Evolutionary conservation across 2,797 vertebrate species (phyloP).

Genomic region (Sebastes melanostomus): DNA sequence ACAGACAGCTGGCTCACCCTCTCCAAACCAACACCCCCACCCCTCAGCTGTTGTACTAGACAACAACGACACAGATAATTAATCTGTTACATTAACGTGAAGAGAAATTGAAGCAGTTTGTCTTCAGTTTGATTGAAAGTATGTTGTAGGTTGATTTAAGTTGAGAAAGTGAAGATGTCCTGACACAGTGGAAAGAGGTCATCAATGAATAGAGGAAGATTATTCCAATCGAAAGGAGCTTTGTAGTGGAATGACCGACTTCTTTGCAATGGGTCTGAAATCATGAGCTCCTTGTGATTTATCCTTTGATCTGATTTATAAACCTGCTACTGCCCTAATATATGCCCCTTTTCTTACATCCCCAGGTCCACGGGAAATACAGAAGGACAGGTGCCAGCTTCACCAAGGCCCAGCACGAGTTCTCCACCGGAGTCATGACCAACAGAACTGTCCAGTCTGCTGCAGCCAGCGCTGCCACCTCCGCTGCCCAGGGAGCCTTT

Average conservation of each 20-base stretch:
- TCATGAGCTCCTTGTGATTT: not conserved
- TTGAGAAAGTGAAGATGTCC: not conserved
- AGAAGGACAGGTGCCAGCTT: constrained; percentile 95
- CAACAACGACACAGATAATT: not conserved
- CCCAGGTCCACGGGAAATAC: constrained; percentile 93
- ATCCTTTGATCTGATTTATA: not conserved
- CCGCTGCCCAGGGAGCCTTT: constrained; percentile 87
- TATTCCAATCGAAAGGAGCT: not conserved
- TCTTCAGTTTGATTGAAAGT: not conserved
- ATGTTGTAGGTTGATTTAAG: not conserved
- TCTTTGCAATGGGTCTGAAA: not conserved
- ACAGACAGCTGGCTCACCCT: not conserved
- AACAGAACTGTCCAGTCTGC: constrained; percentile 88
- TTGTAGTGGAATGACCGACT: not conserved
- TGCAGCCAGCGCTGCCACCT: constrained; percentile 79
- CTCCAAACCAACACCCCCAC: too few species aligned
- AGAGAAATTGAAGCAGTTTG: not conserved
- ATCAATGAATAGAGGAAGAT: not conserved
- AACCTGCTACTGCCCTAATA: not conserved
- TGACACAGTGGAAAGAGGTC: not conserved
- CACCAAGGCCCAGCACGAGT: constrained; percentile 95
- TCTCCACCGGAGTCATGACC: constrained; percentile 91
- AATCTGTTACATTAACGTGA: not conserved
- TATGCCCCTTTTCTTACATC: not conserved
- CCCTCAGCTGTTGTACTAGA: too few species aligned